Evolutionary conservation across 2,888 invertebrate genomes (phyloP).

Genomic region (Lithophane semibrunnea): DNA sequence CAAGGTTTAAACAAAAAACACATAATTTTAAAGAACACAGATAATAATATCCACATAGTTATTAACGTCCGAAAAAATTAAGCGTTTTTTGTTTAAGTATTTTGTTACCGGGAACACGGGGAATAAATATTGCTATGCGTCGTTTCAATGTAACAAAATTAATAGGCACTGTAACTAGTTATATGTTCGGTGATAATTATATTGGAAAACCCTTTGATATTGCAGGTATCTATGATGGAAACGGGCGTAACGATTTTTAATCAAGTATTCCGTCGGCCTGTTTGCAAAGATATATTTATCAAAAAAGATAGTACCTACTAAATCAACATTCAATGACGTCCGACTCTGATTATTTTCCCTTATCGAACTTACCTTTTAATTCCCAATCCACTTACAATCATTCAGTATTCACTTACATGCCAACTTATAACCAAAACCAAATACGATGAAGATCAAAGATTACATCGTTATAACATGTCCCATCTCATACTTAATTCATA

Average conservation of each 20-base stretch:
- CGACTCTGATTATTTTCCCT: not conserved
- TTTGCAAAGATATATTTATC: no score
- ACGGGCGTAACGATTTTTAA: no score
- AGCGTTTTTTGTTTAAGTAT: not conserved
- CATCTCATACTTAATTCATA: constrained; percentile 67
- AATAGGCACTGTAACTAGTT: no score
- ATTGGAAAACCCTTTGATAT: no score
- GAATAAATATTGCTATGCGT: not conserved
- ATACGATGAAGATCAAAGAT: constrained; percentile 53
- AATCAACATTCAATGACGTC: not conserved
- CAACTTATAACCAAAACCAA: constrained; percentile 51
- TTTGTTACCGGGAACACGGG: not conserved
- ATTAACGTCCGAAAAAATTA: not conserved
- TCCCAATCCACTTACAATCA: constrained; percentile 20
- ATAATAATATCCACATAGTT: not conserved
- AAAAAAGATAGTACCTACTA: no score
- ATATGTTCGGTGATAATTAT: no score
- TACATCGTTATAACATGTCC: constrained; percentile 47
- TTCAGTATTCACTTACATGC: constrained; percentile 53
- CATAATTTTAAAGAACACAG: no score
- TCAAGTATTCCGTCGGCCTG: no score
- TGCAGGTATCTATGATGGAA: no score
- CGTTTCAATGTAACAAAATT: not conserved
- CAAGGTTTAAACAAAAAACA: not conserved
- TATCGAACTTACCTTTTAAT: not conserved